These are phyloP conservation scores for Stichodactyla mertensii DNA, from an alignment of 64 coral and sea anemone genomes.

Conservation along the genomic window DNA sequence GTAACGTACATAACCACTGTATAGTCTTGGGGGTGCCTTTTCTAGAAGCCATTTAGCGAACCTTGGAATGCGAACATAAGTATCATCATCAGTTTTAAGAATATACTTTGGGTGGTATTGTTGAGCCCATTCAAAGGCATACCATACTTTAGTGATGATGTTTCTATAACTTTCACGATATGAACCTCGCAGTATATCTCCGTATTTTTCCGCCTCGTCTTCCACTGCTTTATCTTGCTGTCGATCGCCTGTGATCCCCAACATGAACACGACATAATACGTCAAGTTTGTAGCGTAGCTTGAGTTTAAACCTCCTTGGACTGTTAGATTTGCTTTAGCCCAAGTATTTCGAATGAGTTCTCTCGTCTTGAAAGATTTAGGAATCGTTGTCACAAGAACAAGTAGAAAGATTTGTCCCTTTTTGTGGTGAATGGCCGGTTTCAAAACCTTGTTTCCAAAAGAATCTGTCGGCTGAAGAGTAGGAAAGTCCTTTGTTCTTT, in stretches of 20 bases:
- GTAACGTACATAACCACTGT: conserved; percentile 2
- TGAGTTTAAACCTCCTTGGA: background rate
- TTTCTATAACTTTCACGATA: background rate
- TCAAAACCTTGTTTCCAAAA: background rate
- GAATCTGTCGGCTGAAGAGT: background rate
- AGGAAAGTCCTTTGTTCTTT: too few species aligned
- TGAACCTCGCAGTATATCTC: background rate
- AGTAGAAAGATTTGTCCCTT: background rate
- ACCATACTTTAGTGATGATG: background rate
- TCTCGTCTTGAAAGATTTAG: background rate
- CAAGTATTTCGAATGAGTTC: conserved; percentile 19
- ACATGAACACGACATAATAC: conserved; percentile 1
- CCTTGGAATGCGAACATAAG: background rate
- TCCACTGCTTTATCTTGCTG: background rate
- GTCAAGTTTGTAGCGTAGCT: background rate
- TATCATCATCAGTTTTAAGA: background rate
- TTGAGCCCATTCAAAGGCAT: background rate
- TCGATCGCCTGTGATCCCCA: background rate
- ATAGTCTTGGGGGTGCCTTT: background rate
- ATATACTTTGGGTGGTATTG: background rate
- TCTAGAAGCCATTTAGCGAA: background rate
- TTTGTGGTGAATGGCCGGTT: background rate
- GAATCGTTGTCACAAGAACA: conserved; percentile 1
- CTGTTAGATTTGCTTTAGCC: background rate
- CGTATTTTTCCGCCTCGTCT: background rate